Base-by-base conservation (phyloP, 2,113 vertebrate genomes). In the Struthio camelus region DNA sequence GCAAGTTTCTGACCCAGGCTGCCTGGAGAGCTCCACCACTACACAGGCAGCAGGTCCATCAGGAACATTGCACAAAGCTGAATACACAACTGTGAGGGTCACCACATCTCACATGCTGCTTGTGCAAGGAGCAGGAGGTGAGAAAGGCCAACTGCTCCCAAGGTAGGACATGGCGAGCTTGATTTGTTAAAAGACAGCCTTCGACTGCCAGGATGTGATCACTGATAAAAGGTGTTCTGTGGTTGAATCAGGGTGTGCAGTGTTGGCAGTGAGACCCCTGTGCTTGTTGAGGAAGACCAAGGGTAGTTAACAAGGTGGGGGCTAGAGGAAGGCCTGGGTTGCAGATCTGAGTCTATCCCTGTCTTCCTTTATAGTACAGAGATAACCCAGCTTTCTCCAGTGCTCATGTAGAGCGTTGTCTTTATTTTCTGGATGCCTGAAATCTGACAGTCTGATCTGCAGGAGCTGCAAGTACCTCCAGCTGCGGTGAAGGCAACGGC, bases 71-170 rank as follows among this genome's bases (percentile, higher is more conserved):
- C 56, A 8, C n/a, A 0, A 0, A 80, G 23, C 17, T 32, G 54
- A 25, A 1, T 48, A 7, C 1, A 1, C 58, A 14, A 1, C 53
- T 34, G 65, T 3, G 32, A 10, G 19, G 11, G 9, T 8, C 28
- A 27, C 14, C 48, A 16, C 34, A 18, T 34, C 2, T 0, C 3
- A 0, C 48, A 3, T 30, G 48, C 40, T 20, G 54, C 50, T 53
- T 53, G 62, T 17, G 27, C 24, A 23, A 14, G 64, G 53, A 65
- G 34, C 56, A 23, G 38, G 20, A 9, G 48, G 53, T 53, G 56
- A 70, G 44, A 46, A 46, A 65, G 30, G 44, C 65, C 54, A 78
- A 3, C 48, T 9, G 56, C 28, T 61, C 11, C 69, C 25, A 13
- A 3, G 30, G 18, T 1, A 20, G 38, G 27, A 61, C 36, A 5